Conservation (phyloP, 2,113 vertebrate genomes). For the Cettia cetti region DNA sequence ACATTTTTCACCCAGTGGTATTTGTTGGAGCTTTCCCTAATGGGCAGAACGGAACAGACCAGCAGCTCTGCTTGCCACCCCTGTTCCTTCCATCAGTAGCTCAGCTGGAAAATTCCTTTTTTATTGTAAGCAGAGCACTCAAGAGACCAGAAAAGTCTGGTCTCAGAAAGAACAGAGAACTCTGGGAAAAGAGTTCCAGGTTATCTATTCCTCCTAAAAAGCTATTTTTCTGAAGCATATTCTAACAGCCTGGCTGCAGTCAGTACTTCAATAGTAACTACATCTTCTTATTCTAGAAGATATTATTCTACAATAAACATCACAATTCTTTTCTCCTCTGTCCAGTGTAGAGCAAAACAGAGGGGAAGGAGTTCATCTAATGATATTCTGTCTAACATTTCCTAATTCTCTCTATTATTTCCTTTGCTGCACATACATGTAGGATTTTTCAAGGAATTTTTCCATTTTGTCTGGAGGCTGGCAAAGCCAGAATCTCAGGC, state of each 20-base stretch:
- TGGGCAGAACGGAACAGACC: neutral
- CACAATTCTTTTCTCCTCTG: neutral
- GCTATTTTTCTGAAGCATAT: neutral
- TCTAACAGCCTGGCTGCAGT: neutral
- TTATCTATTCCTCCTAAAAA: neutral
- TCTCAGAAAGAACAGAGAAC: neutral
- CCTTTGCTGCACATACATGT: accelerated
- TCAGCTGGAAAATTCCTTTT: neutral
- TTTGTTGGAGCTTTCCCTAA: neutral
- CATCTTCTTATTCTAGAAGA: neutral
- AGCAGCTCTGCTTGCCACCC: neutral
- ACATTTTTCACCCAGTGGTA: neutral
- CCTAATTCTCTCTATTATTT: neutral
- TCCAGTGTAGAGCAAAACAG: neutral
- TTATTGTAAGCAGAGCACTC: neutral
- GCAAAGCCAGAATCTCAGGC: neutral
- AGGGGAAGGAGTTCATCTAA: neutral
- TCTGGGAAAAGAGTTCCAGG: neutral
- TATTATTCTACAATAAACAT: neutral
- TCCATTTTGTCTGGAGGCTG: neutral
- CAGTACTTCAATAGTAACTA: neutral
- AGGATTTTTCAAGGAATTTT: neutral
- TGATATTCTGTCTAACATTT: neutral
- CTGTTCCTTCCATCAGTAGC: neutral
- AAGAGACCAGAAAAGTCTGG: neutral